Evolutionary conservation across 2,888 invertebrate genomes (phyloP).

Genomic region (Chrysolina oricalcia): DNA sequence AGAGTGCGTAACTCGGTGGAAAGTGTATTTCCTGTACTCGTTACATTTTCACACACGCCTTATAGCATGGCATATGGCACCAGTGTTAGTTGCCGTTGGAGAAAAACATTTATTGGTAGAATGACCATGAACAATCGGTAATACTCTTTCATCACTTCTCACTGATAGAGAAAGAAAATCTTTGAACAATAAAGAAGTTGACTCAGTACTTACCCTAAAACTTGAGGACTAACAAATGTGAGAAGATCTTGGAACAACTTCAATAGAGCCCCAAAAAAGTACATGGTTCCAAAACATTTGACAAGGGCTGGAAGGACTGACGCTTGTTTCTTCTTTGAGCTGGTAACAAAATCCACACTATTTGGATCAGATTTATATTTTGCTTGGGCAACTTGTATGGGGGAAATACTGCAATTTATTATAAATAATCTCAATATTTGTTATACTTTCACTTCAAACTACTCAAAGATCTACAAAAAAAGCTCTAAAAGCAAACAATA

Average conservation of each 20-base stretch:
- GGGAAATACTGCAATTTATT: conserved; percentile 6
- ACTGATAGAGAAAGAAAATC: background rate
- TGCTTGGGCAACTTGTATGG: conserved; percentile 73
- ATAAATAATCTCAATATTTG: conserved; percentile 6
- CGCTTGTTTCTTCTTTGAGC: conserved; percentile 80
- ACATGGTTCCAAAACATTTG: conserved; percentile 90
- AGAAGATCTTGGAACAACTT: conserved; percentile 89
- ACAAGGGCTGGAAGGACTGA: conserved; percentile 90
- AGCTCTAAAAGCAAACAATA: conserved; percentile 17
- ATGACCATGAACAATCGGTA: too few relatives aligned
- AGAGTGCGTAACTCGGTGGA: too few relatives aligned
- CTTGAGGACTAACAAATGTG: conserved; percentile 92
- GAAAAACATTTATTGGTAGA: too few relatives aligned
- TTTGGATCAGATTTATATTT: conserved; percentile 81
- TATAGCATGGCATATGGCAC: too few relatives aligned
- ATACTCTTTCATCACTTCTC: too few relatives aligned
- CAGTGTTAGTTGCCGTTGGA: too few relatives aligned
- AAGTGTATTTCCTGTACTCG: too few relatives aligned
- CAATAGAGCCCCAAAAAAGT: conserved; percentile 87
- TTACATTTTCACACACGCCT: too few relatives aligned
- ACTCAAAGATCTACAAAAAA: conserved; percentile 35
- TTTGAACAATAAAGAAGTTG: background rate
- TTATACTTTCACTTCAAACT: conserved; percentile 1
- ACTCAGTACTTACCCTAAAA: conserved; percentile 81
- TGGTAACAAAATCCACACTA: conserved; percentile 83